Conservation (phyloP, 1,140 invertebrate genomes). For the Drosophila mauritiana region DNA sequence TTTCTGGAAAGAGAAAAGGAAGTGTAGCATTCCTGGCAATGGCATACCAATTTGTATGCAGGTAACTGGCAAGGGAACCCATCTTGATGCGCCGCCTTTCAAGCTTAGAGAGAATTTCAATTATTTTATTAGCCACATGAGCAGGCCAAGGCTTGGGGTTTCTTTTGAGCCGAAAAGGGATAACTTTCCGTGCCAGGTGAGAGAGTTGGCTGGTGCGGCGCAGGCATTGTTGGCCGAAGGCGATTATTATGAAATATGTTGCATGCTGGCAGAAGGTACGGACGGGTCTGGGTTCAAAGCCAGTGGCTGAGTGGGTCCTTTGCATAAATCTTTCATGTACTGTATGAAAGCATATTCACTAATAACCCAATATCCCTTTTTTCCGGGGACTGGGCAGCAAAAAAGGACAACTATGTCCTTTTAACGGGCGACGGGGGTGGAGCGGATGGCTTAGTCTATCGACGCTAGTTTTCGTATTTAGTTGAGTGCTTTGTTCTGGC, state of each 20-base stretch:
- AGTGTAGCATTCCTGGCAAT: slow-evolving; percentile 22
- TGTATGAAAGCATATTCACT: slow-evolving; percentile 77
- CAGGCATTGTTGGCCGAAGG: slow-evolving; percentile 70
- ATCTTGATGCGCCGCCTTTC: slow-evolving; percentile 23
- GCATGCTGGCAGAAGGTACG: slow-evolving; percentile 41
- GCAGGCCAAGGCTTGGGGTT: slow-evolving; percentile 53
- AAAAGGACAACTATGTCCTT: slow-evolving; percentile 54
- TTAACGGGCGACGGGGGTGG: not conserved
- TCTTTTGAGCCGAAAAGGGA: slow-evolving; percentile 59
- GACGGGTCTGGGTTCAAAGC: slow-evolving; percentile 14
- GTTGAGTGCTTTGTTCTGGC: slow-evolving; percentile 71
- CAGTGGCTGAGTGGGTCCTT: slow-evolving; percentile 46
- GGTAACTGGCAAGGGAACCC: slow-evolving; percentile 4
- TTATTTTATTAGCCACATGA: slow-evolving; percentile 81
- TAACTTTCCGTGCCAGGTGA: slow-evolving; percentile 61
- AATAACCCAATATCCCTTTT: slow-evolving; percentile 79
- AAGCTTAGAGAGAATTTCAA: slow-evolving; percentile 75
- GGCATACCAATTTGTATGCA: slow-evolving; percentile 49
- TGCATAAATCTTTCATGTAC: slow-evolving; percentile 78
- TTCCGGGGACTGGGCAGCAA: slow-evolving; percentile 47
- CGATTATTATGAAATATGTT: slow-evolving; percentile 80
- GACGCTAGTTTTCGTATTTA: slow-evolving; percentile 71
- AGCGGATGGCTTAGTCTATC: slow-evolving; percentile 38
- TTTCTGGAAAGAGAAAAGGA: slow-evolving; percentile 3
- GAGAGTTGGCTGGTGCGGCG: slow-evolving; percentile 44